Conservation (phyloP, 1,140 invertebrate species). For the Bombus sylvicola region DNA sequence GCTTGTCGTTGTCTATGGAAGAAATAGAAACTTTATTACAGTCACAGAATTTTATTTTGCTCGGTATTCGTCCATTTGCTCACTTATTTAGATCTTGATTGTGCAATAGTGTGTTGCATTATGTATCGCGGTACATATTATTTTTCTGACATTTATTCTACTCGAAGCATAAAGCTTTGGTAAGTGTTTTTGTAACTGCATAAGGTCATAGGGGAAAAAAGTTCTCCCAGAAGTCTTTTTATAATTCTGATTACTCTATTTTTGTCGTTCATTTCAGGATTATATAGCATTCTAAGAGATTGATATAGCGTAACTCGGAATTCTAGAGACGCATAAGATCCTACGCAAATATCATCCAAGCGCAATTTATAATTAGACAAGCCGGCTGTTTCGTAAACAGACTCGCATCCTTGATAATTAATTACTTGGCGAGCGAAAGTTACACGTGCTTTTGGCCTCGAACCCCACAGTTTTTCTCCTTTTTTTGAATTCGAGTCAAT, state of each 20-base stretch:
- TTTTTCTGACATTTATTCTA: neutral
- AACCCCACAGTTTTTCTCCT: neutral
- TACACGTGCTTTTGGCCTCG: constrained; percentile 28
- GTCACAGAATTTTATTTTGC: neutral
- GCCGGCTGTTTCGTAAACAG: constrained; percentile 49
- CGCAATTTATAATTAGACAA: constrained; percentile 45
- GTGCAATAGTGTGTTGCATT: neutral
- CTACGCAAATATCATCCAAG: constrained; percentile 39
- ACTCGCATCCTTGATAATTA: constrained; percentile 51
- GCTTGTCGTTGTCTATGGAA: neutral
- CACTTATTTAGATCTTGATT: neutral
- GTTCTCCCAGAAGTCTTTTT: neutral
- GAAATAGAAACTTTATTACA: neutral
- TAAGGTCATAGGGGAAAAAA: neutral
- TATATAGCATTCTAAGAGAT: neutral
- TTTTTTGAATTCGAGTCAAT: neutral
- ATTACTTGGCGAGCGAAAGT: constrained; percentile 35
- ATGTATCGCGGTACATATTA: neutral
- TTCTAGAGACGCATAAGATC: constrained; percentile 17
- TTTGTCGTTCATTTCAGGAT: constrained; percentile 1
- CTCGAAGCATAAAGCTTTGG: neutral
- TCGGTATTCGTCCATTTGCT: neutral
- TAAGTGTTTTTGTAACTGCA: neutral
- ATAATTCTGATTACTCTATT: neutral
- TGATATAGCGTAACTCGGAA: neutral